phyloP scores from a whole-genome alignment of 2,888 invertebrate genomes.

The Agriopis leucophaearia region DNA sequence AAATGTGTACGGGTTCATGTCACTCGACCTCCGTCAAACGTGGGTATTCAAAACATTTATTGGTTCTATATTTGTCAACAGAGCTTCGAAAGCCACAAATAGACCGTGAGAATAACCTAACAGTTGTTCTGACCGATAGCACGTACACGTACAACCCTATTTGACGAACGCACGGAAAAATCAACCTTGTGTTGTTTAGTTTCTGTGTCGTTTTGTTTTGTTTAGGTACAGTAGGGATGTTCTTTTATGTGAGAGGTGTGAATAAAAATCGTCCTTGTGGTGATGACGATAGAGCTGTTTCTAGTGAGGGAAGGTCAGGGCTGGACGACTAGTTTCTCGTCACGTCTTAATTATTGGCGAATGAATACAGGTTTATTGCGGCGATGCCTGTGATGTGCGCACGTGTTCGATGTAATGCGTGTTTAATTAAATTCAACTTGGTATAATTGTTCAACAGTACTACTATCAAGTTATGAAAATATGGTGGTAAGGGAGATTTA shows the following conservation, averaged over 20 bases:
- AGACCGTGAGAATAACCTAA: conserved; percentile 70
- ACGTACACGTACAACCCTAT: conserved; percentile 56
- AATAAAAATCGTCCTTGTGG: conserved; percentile 54
- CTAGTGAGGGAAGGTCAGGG: conserved; percentile 39
- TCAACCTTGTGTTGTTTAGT: conserved; percentile 49
- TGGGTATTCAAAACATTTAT: conserved; percentile 58
- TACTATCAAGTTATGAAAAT: background rate
- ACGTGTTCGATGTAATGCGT: conserved; percentile 39
- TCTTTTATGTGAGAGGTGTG: conserved; percentile 17
- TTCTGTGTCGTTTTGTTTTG: conserved; percentile 32
- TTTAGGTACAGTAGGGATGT: conserved; percentile 19
- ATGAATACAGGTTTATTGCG: conserved; percentile 63
- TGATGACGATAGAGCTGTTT: conserved; percentile 48
- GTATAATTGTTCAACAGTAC: conserved; percentile 6
- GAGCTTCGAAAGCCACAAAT: conserved; percentile 67
- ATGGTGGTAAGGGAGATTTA: background rate
- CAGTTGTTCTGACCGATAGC: conserved; percentile 62
- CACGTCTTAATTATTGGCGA: conserved; percentile 72
- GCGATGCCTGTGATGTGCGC: conserved; percentile 57
- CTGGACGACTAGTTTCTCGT: conserved; percentile 55
- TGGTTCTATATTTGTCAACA: conserved; percentile 59
- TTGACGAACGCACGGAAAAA: conserved; percentile 44
- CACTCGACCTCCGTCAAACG: conserved; percentile 46
- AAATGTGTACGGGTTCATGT: conserved; percentile 26
- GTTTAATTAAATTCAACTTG: conserved; percentile 25